Evolutionary conservation across 2,113 vertebrate species (phyloP), one percentile per base, ranked within the genome.

Genomic region (Dromiciops gliroides): DNA sequence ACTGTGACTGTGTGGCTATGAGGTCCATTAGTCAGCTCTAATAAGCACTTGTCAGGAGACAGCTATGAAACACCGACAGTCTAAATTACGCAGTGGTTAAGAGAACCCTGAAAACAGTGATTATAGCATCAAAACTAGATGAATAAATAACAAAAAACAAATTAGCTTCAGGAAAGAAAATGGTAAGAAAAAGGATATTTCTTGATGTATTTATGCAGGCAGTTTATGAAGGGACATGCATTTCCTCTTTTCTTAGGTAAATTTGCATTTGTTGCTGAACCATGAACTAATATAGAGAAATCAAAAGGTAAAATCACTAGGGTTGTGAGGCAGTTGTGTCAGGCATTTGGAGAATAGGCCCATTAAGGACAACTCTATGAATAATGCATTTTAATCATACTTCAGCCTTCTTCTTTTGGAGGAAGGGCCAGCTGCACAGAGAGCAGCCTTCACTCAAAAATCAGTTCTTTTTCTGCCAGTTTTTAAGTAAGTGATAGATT

Each of bases 71-170:
- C 90, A 50, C 22, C 95, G 97, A 60, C 89, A 95, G 93, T 83
- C 95, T 37, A 95, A 98, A 97, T 98, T 95, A 94, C 90, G 52
- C 44, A 19, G 51, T 47, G 23, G 51, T 97, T 95, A 96, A 60
- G 50, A 94, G 94, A 96, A 92, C 91, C 93, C 91, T 93, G 91
- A 97, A 98, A 98, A 98, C 93, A 97, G 90, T 95, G 95, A 97
- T 98, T 98, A 95, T 47, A 83, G 16, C n/a, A 91, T 98, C 97
- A 93, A 19, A 91, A 50, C 94, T 91, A 89, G 91, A 92, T 88
- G 51, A 95, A 93, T 93, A 96, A 97, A 50, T 95, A 97, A 97
- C 95, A 92, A 97, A 51, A 96, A 97, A 89, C 44, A 95, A 24
- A 83, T 91, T 94, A 91, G 91, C 88, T 95, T 48, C 37, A 88